Evolutionary conservation across 2,888 invertebrate genomes (phyloP).

Genomic region (Lissocephala sabroskyi): DNA sequence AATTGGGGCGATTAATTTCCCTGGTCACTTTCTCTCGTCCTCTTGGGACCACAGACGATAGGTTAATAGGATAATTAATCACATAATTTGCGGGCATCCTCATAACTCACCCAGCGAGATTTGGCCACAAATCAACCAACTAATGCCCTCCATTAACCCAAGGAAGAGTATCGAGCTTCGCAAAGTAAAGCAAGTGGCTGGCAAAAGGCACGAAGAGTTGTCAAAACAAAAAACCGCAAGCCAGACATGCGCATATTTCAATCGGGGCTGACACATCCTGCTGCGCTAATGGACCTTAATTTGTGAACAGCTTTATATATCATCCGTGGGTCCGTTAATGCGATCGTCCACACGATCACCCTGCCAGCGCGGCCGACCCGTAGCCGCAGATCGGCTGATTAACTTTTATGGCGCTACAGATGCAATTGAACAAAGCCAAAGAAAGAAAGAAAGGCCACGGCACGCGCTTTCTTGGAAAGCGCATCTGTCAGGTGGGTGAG

Average conservation of each 20-base stretch:
- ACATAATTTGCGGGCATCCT: too few relatives aligned
- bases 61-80: too few relatives aligned
- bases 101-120: too few relatives aligned
- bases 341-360: constrained; percentile 58
- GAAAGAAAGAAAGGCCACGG: constrained; percentile 17
- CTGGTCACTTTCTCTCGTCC: too few relatives aligned
- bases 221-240: constrained; percentile 59
- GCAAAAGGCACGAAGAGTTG: constrained; percentile 40
- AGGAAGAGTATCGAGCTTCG: too few relatives aligned
- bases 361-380: neutral
- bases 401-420: constrained; percentile 53
- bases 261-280: constrained; percentile 66
- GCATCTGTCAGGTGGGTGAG: too few relatives aligned
- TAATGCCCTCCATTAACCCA: neutral
- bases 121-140: too few relatives aligned
- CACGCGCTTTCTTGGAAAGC: constrained; percentile 45
- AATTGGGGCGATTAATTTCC: too few relatives aligned
- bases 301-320: constrained; percentile 67
- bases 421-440: constrained; percentile 8
- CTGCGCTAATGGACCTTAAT: constrained; percentile 69
- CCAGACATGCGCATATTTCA: constrained; percentile 63
- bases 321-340: constrained; percentile 58
- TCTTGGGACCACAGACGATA: too few relatives aligned
- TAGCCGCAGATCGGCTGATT: constrained; percentile 23
- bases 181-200: neutral